These are phyloP conservation scores for Callyntrura guangdongensis DNA, from an alignment of 2,888 invertebrate species.

Conservation along the genomic window DNA sequence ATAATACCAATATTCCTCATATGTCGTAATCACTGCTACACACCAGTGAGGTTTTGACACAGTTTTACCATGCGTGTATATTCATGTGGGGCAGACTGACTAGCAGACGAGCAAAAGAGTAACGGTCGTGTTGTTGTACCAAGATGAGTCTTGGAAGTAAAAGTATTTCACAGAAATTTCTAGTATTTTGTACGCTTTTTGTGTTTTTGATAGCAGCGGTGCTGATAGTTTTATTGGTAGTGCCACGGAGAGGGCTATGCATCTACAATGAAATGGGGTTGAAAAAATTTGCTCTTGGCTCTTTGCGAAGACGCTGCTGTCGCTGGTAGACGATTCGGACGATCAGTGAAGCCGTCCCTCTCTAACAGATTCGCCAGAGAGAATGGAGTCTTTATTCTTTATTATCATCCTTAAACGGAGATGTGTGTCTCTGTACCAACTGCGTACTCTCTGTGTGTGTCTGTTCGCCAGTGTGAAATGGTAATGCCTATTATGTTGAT, in stretches of 20 bases:
- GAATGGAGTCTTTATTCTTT: conserved; percentile 40
- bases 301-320: conserved; percentile 27
- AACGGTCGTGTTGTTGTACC: not conserved
- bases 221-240: not conserved
- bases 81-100: no score
- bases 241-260: not conserved
- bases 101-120: not conserved
- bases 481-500: conserved; percentile 64
- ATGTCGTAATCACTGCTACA: conserved; percentile 1
- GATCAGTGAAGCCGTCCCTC: conserved; percentile 11
- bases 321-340: not conserved
- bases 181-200: not conserved
- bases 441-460: conserved; percentile 46
- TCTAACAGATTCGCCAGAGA: conserved; percentile 51
- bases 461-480: conserved; percentile 50
- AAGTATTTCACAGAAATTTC: conserved; percentile 12
- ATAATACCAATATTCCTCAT: not conserved
- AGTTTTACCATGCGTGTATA: not conserved
- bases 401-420: conserved; percentile 67
- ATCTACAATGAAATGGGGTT: not conserved
- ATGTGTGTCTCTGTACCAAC: conserved; percentile 52
- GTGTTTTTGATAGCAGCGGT: not conserved
- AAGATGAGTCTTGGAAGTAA: not conserved
- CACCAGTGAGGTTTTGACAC: conserved; percentile 24
- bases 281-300: conserved; percentile 5